Conservation (phyloP, 2,888 invertebrate genomes). For the Meiosimyza decipiens region DNA sequence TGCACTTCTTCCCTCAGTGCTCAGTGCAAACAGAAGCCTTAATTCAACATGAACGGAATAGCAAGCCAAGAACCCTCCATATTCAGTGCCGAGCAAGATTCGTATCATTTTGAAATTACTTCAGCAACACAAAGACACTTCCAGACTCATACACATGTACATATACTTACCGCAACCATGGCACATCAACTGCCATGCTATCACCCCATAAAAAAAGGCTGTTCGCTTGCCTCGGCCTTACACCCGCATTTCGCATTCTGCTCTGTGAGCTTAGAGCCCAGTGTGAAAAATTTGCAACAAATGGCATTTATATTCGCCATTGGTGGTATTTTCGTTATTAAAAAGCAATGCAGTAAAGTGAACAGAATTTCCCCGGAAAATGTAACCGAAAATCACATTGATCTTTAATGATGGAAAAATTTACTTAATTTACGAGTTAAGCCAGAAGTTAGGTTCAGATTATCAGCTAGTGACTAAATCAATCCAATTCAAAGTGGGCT, state of each 20-base stretch:
- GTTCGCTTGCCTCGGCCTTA: not conserved
- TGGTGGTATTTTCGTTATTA: too few species aligned
- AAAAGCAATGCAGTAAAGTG: too few species aligned
- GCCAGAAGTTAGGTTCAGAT: too few species aligned
- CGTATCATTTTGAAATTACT: slow-evolving; percentile 61
- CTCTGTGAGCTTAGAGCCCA: slow-evolving; percentile 16
- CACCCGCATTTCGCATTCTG: slow-evolving; percentile 19
- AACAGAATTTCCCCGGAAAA: too few species aligned
- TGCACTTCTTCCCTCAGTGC: not conserved
- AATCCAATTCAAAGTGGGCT: too few species aligned
- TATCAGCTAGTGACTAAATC: too few species aligned
- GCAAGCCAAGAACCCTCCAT: slow-evolving; percentile 11
- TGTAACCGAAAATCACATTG: too few species aligned
- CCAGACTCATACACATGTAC: not conserved
- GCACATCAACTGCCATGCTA: slow-evolving; percentile 36
- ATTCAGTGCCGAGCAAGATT: slow-evolving; percentile 43
- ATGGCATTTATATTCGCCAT: too few species aligned
- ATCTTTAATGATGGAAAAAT: too few species aligned
- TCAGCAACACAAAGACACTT: slow-evolving; percentile 54
- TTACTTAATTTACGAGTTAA: too few species aligned
- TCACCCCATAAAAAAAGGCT: slow-evolving; percentile 11
- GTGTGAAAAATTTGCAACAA: not conserved
- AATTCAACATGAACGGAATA: not conserved
- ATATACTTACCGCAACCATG: slow-evolving; percentile 38
- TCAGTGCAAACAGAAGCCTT: not conserved